Base-by-base conservation (phyloP, 2,113 vertebrate genomes). In the Scortum barcoo region DNA sequence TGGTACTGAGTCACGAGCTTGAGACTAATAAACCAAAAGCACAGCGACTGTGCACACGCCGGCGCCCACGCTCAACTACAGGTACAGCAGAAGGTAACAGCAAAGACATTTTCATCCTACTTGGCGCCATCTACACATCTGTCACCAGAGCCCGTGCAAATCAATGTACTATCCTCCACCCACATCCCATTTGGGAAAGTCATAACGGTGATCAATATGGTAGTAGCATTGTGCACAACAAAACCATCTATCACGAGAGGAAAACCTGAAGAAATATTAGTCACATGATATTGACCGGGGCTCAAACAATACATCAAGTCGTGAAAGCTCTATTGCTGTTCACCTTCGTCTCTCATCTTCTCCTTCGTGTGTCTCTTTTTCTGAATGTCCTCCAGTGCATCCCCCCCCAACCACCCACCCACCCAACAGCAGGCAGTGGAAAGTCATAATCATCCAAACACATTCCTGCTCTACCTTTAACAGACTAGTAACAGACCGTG, bases 371-470 rank as follows among this genome's bases (percentile, higher is more conserved):
- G 67, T 89, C 50, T 77, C 56, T 74, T 80, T 66, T 70, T 61
- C 65, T 80, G 13, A 74, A 62, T 38, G 65, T 82, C 85, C 40
- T 76, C 56, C 50, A 1, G 57, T 73, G 51, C 19, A 16, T 75
- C 62, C 60, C 80, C 76, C 80, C 26, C 53, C 60, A n/a, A n/a
- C n/a, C n/a, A n/a, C n/a, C n/a, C n/a, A n/a, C 60, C 80, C 76
- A 78, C 26, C 53, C 60, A 56, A 51, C 46, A 71, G 72, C 57
- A 81, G 76, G 61, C 65, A 80, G 46, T 81, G 63, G 76, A 89
- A 90, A 88, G 87, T 90, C 88, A 58, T 68, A 86, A 89, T 83
- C 85, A 79, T 86, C 82, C 19, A 87, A 90, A 90, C 76, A 91
- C 86, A 86, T 86, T 89, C 80, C 75, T 70, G 61, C 70, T 81